Conservation (phyloP, 2,888 invertebrate species). For the Hirtodrosophila histrioides region DNA sequence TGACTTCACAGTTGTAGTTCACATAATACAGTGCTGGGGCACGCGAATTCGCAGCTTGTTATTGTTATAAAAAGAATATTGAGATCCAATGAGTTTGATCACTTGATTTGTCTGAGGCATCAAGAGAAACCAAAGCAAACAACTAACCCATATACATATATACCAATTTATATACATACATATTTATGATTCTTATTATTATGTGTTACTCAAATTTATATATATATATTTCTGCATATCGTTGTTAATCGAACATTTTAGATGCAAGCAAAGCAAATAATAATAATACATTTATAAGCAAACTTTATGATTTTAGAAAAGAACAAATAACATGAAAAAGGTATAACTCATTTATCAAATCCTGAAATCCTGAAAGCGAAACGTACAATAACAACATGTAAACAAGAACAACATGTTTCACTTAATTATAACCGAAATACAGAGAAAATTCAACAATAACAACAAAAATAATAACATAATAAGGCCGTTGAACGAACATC, state of each 20-base stretch:
- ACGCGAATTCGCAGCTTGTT: slow-evolving; percentile 24
- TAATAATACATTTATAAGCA: slow-evolving; percentile 43
- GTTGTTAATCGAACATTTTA: slow-evolving; percentile 57
- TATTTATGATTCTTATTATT: slow-evolving; percentile 46
- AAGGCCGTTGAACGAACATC: slow-evolving; percentile 61
- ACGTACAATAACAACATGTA: slow-evolving; percentile 29
- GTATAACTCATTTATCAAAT: slow-evolving; percentile 42
- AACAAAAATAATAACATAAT: slow-evolving; percentile 25
- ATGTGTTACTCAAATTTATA: slow-evolving; percentile 61
- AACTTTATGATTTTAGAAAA: slow-evolving; percentile 38
- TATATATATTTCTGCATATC: slow-evolving; percentile 65
- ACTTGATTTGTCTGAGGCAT: slow-evolving; percentile 7
- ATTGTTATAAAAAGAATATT: slow-evolving; percentile 26
- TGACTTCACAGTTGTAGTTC: slow-evolving; percentile 34
- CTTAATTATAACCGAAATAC: slow-evolving; percentile 47
- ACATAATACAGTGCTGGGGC: slow-evolving; percentile 12
- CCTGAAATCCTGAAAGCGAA: slow-evolving; percentile 31
- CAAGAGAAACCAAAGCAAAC: slow-evolving; percentile 10
- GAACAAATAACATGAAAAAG: slow-evolving; percentile 16
- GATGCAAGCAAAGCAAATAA: slow-evolving; percentile 35
- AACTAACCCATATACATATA: slow-evolving; percentile 33
- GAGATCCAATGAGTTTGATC: slow-evolving; percentile 23
- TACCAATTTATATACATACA: slow-evolving; percentile 32
- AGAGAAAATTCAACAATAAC: slow-evolving; percentile 47
- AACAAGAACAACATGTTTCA: slow-evolving; percentile 48